Evolutionary conservation across 64 coral and sea anemone species (phyloP).

Genomic region (Pocillopora verrucosa): DNA sequence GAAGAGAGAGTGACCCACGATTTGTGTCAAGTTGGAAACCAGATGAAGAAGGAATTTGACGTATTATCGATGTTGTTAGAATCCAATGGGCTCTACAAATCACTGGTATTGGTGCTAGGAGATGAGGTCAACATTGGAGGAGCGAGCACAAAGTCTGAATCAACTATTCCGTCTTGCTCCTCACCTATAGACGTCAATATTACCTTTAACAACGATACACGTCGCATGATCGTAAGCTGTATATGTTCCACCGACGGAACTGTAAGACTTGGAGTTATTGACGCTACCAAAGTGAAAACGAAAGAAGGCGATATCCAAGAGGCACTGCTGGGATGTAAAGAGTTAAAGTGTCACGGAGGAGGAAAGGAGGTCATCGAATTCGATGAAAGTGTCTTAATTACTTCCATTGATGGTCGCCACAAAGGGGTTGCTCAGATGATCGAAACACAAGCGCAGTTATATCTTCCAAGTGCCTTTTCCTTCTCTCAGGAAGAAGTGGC

Average conservation of each 20-base stretch:
- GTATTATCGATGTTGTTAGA: neutral
- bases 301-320: neutral
- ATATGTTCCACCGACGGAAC: neutral
- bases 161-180: neutral
- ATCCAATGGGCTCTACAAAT: neutral
- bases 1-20: neutral
- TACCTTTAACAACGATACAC: neutral
- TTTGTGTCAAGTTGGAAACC: neutral
- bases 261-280: conserved; percentile 18
- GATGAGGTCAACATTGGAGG: neutral
- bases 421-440: conserved; percentile 8
- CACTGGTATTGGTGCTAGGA: neutral
- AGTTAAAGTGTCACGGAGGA: neutral
- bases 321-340: neutral
- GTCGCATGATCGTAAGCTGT: neutral
- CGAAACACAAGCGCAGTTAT: neutral
- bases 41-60: conserved; percentile 1
- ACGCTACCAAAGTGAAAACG: neutral
- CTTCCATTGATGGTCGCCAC: neutral
- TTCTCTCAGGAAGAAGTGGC: neutral
- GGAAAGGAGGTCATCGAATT: neutral
- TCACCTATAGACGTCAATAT: neutral
- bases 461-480: conserved; percentile 21
- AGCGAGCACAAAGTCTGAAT: neutral
- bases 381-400: neutral